phyloP scores from a whole-genome alignment of 2,113 vertebrate genomes.

The Pheucticus melanocephalus region DNA sequence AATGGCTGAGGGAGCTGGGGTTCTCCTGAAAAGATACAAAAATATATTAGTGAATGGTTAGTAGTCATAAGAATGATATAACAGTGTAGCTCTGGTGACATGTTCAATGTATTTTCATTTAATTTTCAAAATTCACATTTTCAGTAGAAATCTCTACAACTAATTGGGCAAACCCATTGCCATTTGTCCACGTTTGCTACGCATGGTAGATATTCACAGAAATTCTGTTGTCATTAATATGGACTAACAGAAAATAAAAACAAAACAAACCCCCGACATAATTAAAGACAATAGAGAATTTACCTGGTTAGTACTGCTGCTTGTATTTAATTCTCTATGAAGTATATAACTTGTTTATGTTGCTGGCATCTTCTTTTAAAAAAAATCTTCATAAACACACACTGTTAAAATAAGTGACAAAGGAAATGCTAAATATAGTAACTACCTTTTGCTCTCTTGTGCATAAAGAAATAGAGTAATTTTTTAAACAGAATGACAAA shows the following conservation, averaged over 20 bases:
- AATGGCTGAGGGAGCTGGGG: neutral
- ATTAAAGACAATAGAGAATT: neutral
- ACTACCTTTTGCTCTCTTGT: neutral
- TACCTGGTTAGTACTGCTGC: neutral
- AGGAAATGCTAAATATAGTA: neutral
- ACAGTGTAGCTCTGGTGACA: neutral
- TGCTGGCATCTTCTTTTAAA: neutral
- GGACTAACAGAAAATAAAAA: neutral
- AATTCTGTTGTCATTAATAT: neutral
- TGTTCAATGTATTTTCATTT: neutral
- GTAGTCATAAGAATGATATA: neutral
- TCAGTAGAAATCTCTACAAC: neutral
- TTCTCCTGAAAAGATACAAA: neutral
- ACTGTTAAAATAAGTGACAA: neutral
- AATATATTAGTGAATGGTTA: neutral
- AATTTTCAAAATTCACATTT: neutral
- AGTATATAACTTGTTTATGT: neutral
- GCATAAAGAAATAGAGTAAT: neutral
- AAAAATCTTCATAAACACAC: neutral
- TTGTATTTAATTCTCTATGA: neutral
- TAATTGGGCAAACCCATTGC: neutral
- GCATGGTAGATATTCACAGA: neutral
- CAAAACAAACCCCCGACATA: rapidly evolving
- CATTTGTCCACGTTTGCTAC: neutral
- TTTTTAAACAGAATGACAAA: neutral